Evolutionary conservation across 2,888 invertebrate genomes (phyloP), one percentile per base, ranked within the genome.

Genomic region (Xanthia togata): DNA sequence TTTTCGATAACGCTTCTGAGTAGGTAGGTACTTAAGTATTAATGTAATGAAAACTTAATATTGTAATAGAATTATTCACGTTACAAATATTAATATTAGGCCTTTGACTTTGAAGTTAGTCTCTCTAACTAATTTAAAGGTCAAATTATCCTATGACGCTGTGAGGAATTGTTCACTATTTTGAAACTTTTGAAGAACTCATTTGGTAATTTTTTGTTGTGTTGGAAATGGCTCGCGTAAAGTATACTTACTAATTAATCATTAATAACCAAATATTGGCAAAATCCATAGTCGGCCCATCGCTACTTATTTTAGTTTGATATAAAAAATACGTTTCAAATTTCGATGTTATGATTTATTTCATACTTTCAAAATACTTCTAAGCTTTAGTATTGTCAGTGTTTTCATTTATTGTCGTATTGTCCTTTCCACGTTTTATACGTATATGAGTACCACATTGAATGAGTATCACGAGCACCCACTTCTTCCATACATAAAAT

Each of bases 1-100:
- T 69, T 78, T 82, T 57, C 3, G 20, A 70, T 72, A 57, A 26
- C 23, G 60, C 20, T 65, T 55, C 20, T 41, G 26, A 70, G 35
- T 70, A 35, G 31, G 9, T 4, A 38, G 31, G 17, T 38, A 67
- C 59, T 78, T 53, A 35, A 71, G 23, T 31, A 41, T 50, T 57
- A 57, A 72, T 57, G 47, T 44, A 64, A 64, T 72, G 50, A 59
- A 79, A 74, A 57, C 50, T 38, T 20, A 23, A 65, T 73, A 23
- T 55, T 62, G 0, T 14, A 41, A 26, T 47, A 35, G 31, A 60
- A 38, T 53, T 59, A n/a, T 60, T 53, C 31, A 31, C 31, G 14
- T 62, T 31, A 35, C 44, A 31, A 41, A 31, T 41, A 8, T 31
- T n/a, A 73, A 41, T 47, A 31, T 41, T 67, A 57, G 17, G 17